Evolutionary conservation across 2,797 vertebrate genomes (phyloP).

Genomic region (Lateolabrax maculatus): DNA sequence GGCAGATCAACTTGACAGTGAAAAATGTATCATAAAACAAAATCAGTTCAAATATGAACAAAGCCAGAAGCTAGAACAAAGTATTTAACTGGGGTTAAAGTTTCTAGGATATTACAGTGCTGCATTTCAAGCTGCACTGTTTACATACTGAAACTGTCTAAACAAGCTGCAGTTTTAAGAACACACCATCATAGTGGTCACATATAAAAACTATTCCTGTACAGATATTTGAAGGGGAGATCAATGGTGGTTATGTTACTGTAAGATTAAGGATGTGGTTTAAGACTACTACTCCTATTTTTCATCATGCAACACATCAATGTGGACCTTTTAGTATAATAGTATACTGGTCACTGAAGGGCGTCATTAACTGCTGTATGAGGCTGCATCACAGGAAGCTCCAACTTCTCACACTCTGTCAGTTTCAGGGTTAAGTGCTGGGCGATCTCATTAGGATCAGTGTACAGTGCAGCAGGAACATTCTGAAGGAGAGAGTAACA

Average conservation of each 20-base stretch:
- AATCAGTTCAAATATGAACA: constrained; percentile 30
- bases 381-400: constrained; percentile 71
- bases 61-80: constrained; percentile 3
- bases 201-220: constrained; percentile 48
- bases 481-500: constrained; percentile 78
- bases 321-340: neutral
- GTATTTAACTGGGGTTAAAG: neutral
- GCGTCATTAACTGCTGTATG: constrained; percentile 45
- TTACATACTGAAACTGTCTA: neutral
- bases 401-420: constrained; percentile 92
- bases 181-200: constrained; percentile 30
- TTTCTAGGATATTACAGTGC: constrained; percentile 4
- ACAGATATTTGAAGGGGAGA: constrained; percentile 19
- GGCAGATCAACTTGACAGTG: neutral
- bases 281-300: constrained; percentile 4
- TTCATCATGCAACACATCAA: constrained; percentile 29
- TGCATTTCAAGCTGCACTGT: neutral
- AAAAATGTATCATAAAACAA: constrained; percentile 28
- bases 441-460: constrained; percentile 96
- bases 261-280: constrained; percentile 7
- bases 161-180: constrained; percentile 10
- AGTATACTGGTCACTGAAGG: constrained; percentile 21
- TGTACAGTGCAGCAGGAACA: constrained; percentile 91
- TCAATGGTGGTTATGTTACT: constrained; percentile 13
- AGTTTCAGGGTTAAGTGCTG: constrained; percentile 93